A percentile compares a stretch with the other conserved stretches of the same genome.
Conservation (phyloP, 2,797 vertebrate species). For the Tadarida brasiliensis region DNA sequence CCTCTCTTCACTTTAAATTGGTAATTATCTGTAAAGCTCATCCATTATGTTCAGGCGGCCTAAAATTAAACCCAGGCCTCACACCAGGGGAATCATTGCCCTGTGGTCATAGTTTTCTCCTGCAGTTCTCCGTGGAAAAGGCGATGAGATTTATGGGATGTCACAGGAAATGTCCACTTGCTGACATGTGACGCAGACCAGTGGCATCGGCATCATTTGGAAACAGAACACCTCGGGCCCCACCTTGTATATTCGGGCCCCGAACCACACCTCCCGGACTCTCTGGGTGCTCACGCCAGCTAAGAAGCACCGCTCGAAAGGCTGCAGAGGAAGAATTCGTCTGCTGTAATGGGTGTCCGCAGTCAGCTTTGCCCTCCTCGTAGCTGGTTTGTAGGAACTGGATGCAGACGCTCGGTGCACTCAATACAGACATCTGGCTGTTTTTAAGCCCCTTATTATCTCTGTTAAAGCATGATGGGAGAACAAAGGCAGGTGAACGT, state of each 20-base stretch:
- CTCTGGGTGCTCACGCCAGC: too few species aligned
- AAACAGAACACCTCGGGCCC: not conserved
- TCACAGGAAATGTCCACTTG: not conserved
- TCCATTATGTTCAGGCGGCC: not conserved
- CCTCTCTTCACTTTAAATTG: not conserved
- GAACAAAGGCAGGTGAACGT: not conserved
- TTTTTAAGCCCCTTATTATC: not conserved
- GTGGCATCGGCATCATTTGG: not conserved
- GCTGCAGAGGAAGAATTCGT: not conserved
- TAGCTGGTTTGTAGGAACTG: not conserved
- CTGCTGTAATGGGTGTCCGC: not conserved
- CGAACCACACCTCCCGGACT: not conserved
- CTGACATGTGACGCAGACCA: not conserved
- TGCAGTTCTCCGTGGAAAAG: not conserved
- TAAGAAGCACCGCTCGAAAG: not conserved
- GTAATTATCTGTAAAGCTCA: not conserved
- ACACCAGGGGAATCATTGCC: not conserved
- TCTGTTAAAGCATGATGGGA: not conserved
- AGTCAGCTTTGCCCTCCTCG: not conserved
- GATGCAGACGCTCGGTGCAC: not conserved
- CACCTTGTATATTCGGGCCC: not conserved
- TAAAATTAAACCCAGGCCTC: not conserved
- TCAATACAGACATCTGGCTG: not conserved
- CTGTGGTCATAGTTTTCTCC: not conserved
- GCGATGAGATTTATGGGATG: not conserved